phyloP scores from a whole-genome alignment of 2,888 invertebrate species.

The Epirrita christyi region DNA sequence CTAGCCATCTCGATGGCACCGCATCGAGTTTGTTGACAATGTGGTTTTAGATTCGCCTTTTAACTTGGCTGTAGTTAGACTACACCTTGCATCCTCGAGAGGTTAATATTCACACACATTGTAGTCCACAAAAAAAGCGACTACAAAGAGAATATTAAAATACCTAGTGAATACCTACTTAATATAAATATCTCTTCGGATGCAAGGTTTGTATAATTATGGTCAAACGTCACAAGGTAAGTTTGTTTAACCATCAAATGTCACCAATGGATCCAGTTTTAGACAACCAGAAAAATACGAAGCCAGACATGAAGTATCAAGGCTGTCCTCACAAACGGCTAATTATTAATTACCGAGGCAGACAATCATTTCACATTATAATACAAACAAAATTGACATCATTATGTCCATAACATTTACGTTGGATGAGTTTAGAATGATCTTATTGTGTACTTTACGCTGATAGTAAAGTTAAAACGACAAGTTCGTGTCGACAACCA shows the following conservation, averaged over 20 bases:
- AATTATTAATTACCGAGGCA: conserved; percentile 46
- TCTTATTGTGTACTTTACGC: neutral
- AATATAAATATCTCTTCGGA: too few species aligned
- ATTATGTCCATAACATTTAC: conserved; percentile 1
- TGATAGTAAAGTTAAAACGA: too few species aligned
- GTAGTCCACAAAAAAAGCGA: too few species aligned
- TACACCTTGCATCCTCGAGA: too few species aligned
- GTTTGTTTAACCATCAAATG: too few species aligned
- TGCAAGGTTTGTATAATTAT: too few species aligned
- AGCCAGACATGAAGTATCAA: conserved; percentile 56
- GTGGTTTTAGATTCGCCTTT: conserved; percentile 18
- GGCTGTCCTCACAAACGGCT: conserved; percentile 60
- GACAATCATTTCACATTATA: neutral
- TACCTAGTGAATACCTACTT: too few species aligned
- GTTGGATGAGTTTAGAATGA: neutral
- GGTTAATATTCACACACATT: too few species aligned
- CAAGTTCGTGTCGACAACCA: too few species aligned
- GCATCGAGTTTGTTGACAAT: conserved; percentile 11
- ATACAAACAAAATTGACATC: neutral
- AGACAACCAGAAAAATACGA: conserved; percentile 57
- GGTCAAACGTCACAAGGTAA: too few species aligned
- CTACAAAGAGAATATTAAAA: too few species aligned
- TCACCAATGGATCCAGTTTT: conserved; percentile 36
- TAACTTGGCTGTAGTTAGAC: conserved; percentile 12
- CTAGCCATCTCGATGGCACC: conserved; percentile 29